Evolutionary conservation across 2,797 vertebrate species (phyloP), one percentile per base, ranked within the genome.

Genomic region (Chloroceryle amazona): DNA sequence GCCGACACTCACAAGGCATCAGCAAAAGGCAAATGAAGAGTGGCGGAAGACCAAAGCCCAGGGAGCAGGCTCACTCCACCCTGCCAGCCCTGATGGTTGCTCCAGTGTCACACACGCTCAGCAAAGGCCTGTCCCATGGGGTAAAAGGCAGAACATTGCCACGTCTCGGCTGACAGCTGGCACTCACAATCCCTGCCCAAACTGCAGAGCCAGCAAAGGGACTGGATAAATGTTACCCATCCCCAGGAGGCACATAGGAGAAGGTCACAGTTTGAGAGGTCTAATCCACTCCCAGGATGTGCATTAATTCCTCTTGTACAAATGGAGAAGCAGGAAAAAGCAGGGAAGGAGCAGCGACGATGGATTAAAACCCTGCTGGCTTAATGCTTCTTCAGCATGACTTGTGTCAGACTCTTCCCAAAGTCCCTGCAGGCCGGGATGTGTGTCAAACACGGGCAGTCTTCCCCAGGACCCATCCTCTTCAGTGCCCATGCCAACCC

Each of bases 251-350:
- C 71, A 63, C 25, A 73, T 66, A 79, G n/a, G 49, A 51, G 51
- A 42, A 47, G 67, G 54, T 79, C 81, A 68, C 0, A 10, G 72
- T 80, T 73, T 46, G 28, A 94, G 67, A 74, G 58, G 79, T 31
- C 72, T 92, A 92, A 95, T 91, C 74, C 74, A 81, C 46, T 89
- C 67, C 49, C 31, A 81, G 54, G 81, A 95, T 44, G 83, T 68
- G 70, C 0, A 1, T 75, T 94, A 95, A 93, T 93, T 93, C 63
- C 42, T 92, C 47, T 81, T 33, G 54, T 73, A 94, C 89, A 96
- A 91, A 95, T 74, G 75, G 81, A 90, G 65, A 49, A 90, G 63
- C 39, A 73, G 47, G 88, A 86, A 92, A 86, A 94, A 83, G 80
- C 80, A 95, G 68, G 57, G 82, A 93, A 93, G 31, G 44, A 94